Evolutionary conservation across 2,888 invertebrate genomes (phyloP), one percentile per base, ranked within the genome.

Genomic region (Megaustenia siamemsis): DNA sequence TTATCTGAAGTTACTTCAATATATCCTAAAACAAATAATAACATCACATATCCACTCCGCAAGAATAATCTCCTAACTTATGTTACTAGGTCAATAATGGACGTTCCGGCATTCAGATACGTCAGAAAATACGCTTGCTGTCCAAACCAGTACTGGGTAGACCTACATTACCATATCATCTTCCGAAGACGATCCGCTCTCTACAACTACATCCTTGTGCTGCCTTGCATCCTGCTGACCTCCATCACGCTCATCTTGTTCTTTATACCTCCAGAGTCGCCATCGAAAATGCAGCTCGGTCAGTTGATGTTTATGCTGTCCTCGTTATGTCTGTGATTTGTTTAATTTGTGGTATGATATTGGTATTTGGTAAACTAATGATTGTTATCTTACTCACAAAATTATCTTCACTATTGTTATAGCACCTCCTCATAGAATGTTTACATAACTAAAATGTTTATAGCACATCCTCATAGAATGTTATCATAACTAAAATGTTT

Each of bases 201-300:
- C 84, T 94, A 93, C 89, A 93, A 92, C 78, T 94, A 94, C 90
- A 93, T 94, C 77, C 90, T 94, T 81, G 92, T 94, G 83, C 89
- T 94, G 68, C 94, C 94, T 24, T 94, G 94, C 88, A 92, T 94
- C 45, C 90, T 94, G 38, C 90, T 94, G 75, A 94, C 94, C n/a
- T 91, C 93, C 40, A 90, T 94, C 80, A 94, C 94, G 0, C 91
- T 94, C 79, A 93, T 94, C n/a, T 90, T 94, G 35, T 94, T 94
- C 89, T 94, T 94, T 94, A 92, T 94, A 69, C 94, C 94, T 35
- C 94, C 94, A 5, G 94, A 94, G 88, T 93, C 94, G 32, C 93
- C 94, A 6, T 93, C 94, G n/a, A 94, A 94, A 89, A 94, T 94
- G 92, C 90, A 93, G 71, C 90, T 94, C 68, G 94, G 94, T 94